Evolutionary conservation across 2,113 vertebrate genomes (phyloP).

Genomic region (Carettochelys insculpta): DNA sequence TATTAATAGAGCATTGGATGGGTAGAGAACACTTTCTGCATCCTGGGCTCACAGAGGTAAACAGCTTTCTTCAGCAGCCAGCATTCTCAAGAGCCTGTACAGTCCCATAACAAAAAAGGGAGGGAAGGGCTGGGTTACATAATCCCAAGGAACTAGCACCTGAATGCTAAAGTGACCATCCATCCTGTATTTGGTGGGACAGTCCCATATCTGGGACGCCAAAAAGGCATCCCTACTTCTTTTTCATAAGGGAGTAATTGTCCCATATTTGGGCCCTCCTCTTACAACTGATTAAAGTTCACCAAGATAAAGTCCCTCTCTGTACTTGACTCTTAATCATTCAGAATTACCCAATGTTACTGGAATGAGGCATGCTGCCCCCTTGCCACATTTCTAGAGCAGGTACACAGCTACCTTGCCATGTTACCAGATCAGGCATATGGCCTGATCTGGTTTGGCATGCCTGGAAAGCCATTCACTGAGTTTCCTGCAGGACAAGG

Average conservation of each 20-base stretch:
- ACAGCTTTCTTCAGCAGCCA: background rate
- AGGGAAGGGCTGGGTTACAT: background rate
- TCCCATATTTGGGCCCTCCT: too few species aligned
- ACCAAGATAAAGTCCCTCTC: background rate
- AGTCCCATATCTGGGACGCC: too few species aligned
- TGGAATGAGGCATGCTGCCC: background rate
- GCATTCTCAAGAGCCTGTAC: background rate
- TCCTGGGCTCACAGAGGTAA: background rate
- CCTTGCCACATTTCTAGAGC: background rate
- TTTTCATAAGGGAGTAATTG: too few species aligned
- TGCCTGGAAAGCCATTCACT: background rate
- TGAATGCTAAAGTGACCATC: too few species aligned
- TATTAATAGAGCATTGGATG: background rate
- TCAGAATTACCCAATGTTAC: background rate
- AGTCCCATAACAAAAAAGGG: background rate
- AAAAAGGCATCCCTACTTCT: too few species aligned
- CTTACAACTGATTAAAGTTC: background rate
- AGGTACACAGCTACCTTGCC: background rate
- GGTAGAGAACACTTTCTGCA: too few species aligned
- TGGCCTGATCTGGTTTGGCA: background rate
- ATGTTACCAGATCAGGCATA: background rate
- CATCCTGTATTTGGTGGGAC: too few species aligned
- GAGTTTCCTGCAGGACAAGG: background rate
- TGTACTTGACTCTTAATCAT: background rate
- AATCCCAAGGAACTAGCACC: background rate